These are phyloP conservation scores for Strongylocentrotus purpuratus DNA, from an alignment of 35 echinoderm and acorn worm species.

Conservation along the genomic window DNA sequence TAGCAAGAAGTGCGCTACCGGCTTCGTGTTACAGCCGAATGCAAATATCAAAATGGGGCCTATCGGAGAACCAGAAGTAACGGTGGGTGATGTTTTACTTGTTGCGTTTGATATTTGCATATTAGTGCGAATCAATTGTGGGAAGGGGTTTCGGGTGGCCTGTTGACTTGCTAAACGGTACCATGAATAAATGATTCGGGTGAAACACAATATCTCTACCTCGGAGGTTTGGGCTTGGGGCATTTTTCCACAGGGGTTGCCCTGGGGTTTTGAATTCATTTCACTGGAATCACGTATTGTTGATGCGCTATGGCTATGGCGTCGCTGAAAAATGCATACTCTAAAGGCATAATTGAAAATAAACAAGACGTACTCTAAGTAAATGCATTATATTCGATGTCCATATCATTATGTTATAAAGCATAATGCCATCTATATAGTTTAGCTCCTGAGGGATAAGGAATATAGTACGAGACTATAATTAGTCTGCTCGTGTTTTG, in stretches of 20 bases:
- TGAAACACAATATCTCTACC: background rate
- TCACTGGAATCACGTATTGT: too few relatives aligned
- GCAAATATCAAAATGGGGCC: conserved; percentile 8
- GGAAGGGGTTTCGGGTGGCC: background rate
- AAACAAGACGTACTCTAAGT: too few relatives aligned
- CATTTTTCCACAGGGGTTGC: background rate
- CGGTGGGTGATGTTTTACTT: background rate
- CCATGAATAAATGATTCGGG: background rate
- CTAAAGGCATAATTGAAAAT: too few relatives aligned
- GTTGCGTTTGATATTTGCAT: conserved; percentile 12
- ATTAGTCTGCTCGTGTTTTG: too few relatives aligned
- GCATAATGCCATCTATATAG: too few relatives aligned
- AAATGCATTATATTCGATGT: too few relatives aligned
- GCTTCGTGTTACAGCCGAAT: background rate
- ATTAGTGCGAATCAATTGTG: conserved; percentile 12
- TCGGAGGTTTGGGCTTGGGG: background rate
- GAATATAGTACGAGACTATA: too few relatives aligned
- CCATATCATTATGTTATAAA: too few relatives aligned
- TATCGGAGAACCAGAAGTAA: background rate
- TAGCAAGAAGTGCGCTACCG: background rate
- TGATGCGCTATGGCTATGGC: too few relatives aligned
- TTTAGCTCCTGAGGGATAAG: too few relatives aligned
- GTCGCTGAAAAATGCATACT: too few relatives aligned
- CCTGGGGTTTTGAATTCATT: background rate
- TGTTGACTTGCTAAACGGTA: background rate